Evolutionary conservation across 2,888 invertebrate genomes (phyloP).

Genomic region (Tridacna gigas): DNA sequence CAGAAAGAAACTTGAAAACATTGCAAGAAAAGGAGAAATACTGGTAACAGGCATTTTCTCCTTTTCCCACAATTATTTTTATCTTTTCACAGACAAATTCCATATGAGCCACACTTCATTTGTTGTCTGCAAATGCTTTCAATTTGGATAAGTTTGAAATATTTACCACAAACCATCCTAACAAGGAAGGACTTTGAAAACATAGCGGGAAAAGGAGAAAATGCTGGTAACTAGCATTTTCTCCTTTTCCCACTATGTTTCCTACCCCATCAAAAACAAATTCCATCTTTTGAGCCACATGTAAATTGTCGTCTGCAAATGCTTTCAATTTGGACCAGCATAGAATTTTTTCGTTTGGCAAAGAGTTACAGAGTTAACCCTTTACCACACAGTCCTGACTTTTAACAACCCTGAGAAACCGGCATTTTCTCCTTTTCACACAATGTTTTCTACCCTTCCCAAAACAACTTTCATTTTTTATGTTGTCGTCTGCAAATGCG

Average conservation of each 20-base stretch:
- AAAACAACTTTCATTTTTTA: too few species aligned
- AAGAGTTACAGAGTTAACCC: neutral
- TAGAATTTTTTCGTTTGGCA: neutral
- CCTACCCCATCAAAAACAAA: neutral
- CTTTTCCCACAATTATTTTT: neutral
- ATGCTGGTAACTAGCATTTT: neutral
- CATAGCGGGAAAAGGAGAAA: conserved; percentile 1
- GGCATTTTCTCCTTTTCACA: too few species aligned
- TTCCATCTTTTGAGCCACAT: neutral
- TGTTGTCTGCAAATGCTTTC: too few species aligned
- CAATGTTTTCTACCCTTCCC: too few species aligned
- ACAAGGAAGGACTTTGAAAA: neutral
- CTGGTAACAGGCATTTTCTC: neutral
- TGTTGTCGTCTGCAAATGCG: too few species aligned
- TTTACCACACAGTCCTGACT: neutral
- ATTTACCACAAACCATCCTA: too few species aligned
- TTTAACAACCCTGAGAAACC: too few species aligned
- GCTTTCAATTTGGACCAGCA: too few species aligned
- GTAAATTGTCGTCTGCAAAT: neutral
- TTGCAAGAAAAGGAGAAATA: neutral
- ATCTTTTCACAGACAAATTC: neutral
- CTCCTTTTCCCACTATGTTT: conserved; percentile 1
- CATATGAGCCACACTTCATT: too few species aligned
- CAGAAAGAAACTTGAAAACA: neutral
- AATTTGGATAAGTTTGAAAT: too few species aligned